Base-by-base conservation (phyloP, 2,113 vertebrate genomes). In the Sebastes fasciatus region DNA sequence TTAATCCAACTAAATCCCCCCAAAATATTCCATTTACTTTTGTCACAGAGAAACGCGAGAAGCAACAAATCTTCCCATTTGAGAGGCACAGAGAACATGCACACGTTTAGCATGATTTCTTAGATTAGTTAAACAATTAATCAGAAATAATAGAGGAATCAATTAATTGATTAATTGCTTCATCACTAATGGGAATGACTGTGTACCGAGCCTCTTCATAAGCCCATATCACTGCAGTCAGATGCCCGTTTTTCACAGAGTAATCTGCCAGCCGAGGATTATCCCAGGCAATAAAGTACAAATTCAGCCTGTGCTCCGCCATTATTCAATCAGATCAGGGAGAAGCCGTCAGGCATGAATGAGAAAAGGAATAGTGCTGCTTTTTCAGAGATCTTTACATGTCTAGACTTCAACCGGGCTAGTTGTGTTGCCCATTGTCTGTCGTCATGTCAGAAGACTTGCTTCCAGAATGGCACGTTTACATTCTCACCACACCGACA, bases 291-390 rank as follows among this genome's bases (percentile, higher is more conserved):
- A n/a, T 80, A 57, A 83, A 75, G 60, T 17, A 14, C 19, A 46
- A 52, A 49, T 19, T 49, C 19, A 40, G 60, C 13, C 46, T 34
- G 19, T 7, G 62, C 40, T 34, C 46, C 52, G 8, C 55, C n/a
- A n/a, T 79, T 68, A 84, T 79, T 82, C 77, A 83, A 82, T 75
- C 49, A 80, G 77, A 80, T 76, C 70, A 13, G 80, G 1, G 63
- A 72, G 66, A 48, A 71, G 52, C 65, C 65, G 9, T 51, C 1
- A 69, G 73, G 64, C 2, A 6, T 19, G 34, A 70, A 45, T 60
- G 54, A 66, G 67, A 79, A 3, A 73, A 58, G 42, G 11, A 72
- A 26, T 19, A 14, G 43, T 2, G 4, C 21, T 11, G 65, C 43
- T 43, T 51, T 62, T 19, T 11, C 42, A 46, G 10, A 4, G 34